Evolutionary conservation across 2,113 vertebrate genomes (phyloP).

Genomic region (Phaethornis superciliosus): DNA sequence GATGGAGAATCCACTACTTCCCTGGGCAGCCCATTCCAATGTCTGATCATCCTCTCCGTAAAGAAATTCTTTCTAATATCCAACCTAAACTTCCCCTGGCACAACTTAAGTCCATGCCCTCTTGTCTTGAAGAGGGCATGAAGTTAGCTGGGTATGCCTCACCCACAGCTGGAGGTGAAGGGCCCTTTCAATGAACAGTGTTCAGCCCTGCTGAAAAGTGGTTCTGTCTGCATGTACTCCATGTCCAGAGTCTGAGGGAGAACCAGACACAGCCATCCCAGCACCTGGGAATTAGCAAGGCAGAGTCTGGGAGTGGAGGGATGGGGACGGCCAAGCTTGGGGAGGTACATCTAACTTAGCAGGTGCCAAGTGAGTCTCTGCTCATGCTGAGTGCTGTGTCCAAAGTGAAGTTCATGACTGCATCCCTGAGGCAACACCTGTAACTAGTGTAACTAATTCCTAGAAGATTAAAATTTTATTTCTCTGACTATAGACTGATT

Average conservation of each 20-base stretch:
- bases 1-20: too few relatives aligned
- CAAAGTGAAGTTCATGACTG: neutral
- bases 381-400: neutral
- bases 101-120: too few relatives aligned
- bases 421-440: neutral
- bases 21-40: too few relatives aligned
- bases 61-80: too few relatives aligned
- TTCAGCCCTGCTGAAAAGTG: too few relatives aligned
- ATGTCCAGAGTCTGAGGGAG: neutral
- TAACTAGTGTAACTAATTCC: neutral
- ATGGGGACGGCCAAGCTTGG: neutral
- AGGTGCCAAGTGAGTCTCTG: neutral
- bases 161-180: neutral
- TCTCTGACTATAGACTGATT: neutral
- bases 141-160: rapidly evolving
- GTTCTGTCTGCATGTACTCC: too few relatives aligned
- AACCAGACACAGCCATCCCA: neutral
- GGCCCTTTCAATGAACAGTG: too few relatives aligned
- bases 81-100: too few relatives aligned
- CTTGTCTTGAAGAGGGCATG: too few relatives aligned
- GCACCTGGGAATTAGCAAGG: rapidly evolving
- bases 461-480: neutral
- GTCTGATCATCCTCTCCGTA: too few relatives aligned
- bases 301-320: neutral
- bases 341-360: neutral